These are phyloP conservation scores for Poliocrania exsul DNA, from an alignment of 2,797 vertebrate genomes.

Conservation along the genomic window DNA sequence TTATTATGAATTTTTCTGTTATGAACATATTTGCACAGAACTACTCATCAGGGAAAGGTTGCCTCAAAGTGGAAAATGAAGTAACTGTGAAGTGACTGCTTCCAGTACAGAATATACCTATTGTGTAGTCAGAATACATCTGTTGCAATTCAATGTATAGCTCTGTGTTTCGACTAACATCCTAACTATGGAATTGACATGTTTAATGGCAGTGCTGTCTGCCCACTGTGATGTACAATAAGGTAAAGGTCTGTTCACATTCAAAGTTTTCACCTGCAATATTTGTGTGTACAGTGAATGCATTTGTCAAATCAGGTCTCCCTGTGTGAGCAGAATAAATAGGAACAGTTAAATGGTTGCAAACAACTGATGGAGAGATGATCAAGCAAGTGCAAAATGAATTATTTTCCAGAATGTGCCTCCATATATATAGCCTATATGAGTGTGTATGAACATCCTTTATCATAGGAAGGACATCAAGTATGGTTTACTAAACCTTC, in stretches of 20 bases:
- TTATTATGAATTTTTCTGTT: background rate
- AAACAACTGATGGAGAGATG: background rate
- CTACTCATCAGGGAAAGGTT: conserved; percentile 6
- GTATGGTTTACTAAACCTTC: background rate
- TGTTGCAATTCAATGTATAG: background rate
- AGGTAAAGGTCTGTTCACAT: background rate
- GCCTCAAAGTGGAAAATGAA: conserved; percentile 14
- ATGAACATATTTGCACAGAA: conserved; percentile 14
- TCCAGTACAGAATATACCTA: background rate
- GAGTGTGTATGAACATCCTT: background rate
- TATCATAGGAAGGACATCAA: background rate
- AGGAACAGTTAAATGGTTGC: background rate
- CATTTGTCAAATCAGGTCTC: background rate
- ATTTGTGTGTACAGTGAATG: background rate
- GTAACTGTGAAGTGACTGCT: background rate
- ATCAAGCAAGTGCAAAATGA: background rate
- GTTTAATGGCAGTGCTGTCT: background rate
- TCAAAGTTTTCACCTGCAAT: background rate
- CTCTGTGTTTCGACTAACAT: background rate
- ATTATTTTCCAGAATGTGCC: background rate
- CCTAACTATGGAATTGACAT: background rate
- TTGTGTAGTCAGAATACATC: background rate
- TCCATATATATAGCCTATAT: background rate
- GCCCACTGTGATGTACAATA: background rate
- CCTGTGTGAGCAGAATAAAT: background rate